Conservation (phyloP, 2,888 invertebrate genomes). For the Megamerina dolium region DNA sequence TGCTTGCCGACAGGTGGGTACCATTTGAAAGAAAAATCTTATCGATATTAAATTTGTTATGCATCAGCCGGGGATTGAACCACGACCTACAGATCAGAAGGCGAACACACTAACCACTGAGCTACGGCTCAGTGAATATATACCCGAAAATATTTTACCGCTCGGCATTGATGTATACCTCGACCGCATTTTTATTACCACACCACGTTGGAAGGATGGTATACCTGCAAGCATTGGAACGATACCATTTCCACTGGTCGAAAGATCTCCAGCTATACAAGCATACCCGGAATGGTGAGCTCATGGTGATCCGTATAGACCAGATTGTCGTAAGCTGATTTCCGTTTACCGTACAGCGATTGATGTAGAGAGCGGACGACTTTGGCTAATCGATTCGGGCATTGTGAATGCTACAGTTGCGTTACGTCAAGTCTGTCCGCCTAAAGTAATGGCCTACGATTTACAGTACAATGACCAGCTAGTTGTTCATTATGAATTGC, state of each 20-base stretch:
- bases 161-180: conserved; percentile 66
- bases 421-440: conserved; percentile 65
- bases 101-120: too few relatives aligned
- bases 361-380: conserved; percentile 67
- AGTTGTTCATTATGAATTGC: conserved; percentile 60
- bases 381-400: conserved; percentile 79
- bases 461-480: conserved; percentile 62
- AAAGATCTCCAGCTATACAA: conserved; percentile 57
- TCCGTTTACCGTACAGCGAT: conserved; percentile 72
- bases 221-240: conserved; percentile 69
- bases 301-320: conserved; percentile 41
- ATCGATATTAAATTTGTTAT: too few relatives aligned
- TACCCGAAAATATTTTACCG: conserved; percentile 68
- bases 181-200: conserved; percentile 64
- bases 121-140: conserved; percentile 24
- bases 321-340: conserved; percentile 62
- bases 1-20: too few relatives aligned
- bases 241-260: conserved; percentile 56
- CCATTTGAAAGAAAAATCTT: too few relatives aligned
- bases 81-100: too few relatives aligned
- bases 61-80: too few relatives aligned
- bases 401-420: conserved; percentile 63
- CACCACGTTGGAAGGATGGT: conserved; percentile 71
- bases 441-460: conserved; percentile 68
- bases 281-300: conserved; percentile 70